Evolutionary conservation across 2,797 vertebrate species (phyloP), one percentile per base, ranked within the genome.

Genomic region (Octomys mimax): DNA sequence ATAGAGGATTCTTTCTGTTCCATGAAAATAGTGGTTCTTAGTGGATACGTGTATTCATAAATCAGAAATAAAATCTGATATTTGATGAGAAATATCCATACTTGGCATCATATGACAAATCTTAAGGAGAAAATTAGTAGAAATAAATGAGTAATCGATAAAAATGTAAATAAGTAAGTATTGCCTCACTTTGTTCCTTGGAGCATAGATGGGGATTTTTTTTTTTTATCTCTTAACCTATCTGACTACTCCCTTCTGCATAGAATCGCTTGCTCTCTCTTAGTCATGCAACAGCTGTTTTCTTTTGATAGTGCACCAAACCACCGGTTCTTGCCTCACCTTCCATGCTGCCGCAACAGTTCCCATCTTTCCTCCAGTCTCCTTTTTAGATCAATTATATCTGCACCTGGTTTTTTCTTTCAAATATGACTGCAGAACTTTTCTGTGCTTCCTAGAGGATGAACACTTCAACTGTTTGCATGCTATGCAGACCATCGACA

Each of bases 371-470:
- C 83, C 61, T 52, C 4, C 52, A 33, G 2, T 68, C 9, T 86
- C 59, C 42, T 79, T 79, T 70, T 90, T 46, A 28, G 80, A 75
- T 92, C 80, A 89, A 85, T 84, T 87, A 70, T 18, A 70, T 79
- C 62, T 66, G 31, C 14, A 80, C 39, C 7, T 90, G 52, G 42
- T 24, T 66, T 83, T 52, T 31, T 86, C 68, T 91, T 97, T 88
- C 95, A n/a, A 93, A 89, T 89, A 59, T 46, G 89, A 46, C 52
- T 94, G 46, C 70, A 89, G 89, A 96, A 89, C 19, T 68, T 52
- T 61, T 6, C 71, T 95, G 96, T 11, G 52, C 91, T 93, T 87
- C 28, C 61, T 89, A 78, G 9, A 93, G 26, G 12, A 90, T 68
- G 89, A 92, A 90, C 22, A 78, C 19, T 96, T 83, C 57, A 87